These are phyloP conservation scores for Xyrichtys novacula DNA, from an alignment of 2,797 vertebrate genomes.

Conservation along the genomic window DNA sequence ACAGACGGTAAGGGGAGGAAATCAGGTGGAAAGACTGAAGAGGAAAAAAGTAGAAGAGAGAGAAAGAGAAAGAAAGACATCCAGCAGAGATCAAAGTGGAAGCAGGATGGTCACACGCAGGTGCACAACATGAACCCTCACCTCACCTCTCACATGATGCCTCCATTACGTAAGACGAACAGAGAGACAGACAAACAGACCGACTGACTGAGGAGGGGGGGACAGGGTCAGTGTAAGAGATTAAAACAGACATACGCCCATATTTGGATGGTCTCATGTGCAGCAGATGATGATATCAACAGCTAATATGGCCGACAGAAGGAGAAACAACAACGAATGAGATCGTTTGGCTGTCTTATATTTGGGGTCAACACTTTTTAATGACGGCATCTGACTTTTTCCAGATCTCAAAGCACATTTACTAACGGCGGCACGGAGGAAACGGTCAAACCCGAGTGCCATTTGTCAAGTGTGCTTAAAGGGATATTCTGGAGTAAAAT, in stretches of 20 bases:
- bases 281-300: no score
- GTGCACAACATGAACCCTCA: conserved; percentile 62
- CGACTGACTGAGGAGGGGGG: not conserved
- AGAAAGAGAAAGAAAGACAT: conserved; percentile 28
- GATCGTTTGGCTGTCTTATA: no score
- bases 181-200: conserved; percentile 21
- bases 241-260: conserved; percentile 5
- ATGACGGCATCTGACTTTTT: no score
- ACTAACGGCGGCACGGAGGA: no score
- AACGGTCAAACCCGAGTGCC: no score
- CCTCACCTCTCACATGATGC: conserved; percentile 70
- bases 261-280: no score
- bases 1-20: conserved; percentile 46
- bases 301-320: no score
- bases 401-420: no score
- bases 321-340: no score
- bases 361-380: no score
- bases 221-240: conserved; percentile 10
- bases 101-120: conserved; percentile 47
- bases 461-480: no score
- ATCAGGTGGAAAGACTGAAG: conserved; percentile 42
- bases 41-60: conserved; percentile 23
- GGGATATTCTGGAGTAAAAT: no score
- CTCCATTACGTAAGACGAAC: conserved; percentile 52
- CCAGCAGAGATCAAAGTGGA: conserved; percentile 70